Conservation (phyloP, 1,140 invertebrate genomes). For the Cotesia typhae region DNA sequence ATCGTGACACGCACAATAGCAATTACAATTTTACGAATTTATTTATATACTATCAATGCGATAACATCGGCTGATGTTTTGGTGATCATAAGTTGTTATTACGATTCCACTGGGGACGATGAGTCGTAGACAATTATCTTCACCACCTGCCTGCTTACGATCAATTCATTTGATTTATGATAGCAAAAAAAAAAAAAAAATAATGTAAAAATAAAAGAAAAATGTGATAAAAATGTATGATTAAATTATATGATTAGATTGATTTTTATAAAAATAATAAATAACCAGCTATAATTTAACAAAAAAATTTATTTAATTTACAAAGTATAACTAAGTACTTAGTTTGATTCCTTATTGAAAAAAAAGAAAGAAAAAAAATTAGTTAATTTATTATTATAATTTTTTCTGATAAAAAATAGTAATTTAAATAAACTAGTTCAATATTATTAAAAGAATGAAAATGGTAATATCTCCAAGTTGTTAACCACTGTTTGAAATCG, state of each 20-base stretch:
- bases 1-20: constrained; percentile 62
- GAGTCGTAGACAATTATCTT: constrained; percentile 37
- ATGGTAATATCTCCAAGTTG: constrained; percentile 14
- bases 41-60: constrained; percentile 54
- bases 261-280: constrained; percentile 1
- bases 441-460: not conserved
- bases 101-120: constrained; percentile 20
- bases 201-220: constrained; percentile 7
- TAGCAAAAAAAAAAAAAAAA: constrained; percentile 4
- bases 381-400: too few species aligned
- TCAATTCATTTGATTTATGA: constrained; percentile 22
- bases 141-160: constrained; percentile 31
- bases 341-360: too few species aligned
- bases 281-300: not conserved
- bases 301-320: too few species aligned
- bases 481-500: constrained; percentile 44
- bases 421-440: too few species aligned
- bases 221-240: not conserved
- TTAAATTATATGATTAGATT: not conserved
- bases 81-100: constrained; percentile 40
- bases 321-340: too few species aligned
- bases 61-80: constrained; percentile 32
- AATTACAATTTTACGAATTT: constrained; percentile 64
- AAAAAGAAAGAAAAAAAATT: too few species aligned
- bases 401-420: too few species aligned